Percentiles rank a stretch among this genome's conserved stretches.
Conservation (phyloP, 2,113 vertebrate species). For the Xiphophorus hellerii region DNA sequence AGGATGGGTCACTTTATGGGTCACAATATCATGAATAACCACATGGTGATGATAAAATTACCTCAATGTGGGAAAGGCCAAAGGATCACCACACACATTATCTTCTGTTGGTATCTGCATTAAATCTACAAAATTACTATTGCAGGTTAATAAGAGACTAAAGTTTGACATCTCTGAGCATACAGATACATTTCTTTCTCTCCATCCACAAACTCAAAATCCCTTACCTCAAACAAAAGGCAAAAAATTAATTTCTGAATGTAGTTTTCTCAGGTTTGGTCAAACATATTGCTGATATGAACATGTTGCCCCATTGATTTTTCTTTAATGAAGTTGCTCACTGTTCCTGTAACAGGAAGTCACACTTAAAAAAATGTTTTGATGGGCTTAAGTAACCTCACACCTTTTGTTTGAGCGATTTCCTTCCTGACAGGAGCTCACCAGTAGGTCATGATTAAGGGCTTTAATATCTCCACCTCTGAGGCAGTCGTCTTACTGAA, state of each 20-base stretch:
- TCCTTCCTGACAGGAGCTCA: conserved; percentile 24
- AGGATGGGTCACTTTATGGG: too few relatives aligned
- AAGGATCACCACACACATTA: background rate
- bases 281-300: background rate
- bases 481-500: conserved; percentile 37
- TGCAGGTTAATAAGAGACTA: background rate
- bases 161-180: background rate
- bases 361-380: background rate
- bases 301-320: background rate
- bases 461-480: conserved; percentile 30
- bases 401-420: conserved; percentile 14
- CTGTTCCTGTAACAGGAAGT: conserved; percentile 1
- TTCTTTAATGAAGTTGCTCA: conserved; percentile 9
- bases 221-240: background rate
- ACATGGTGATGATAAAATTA: background rate
- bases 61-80: background rate
- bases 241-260: conserved; percentile 26
- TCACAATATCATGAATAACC: background rate
- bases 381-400: background rate
- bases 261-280: background rate
- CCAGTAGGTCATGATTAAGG: conserved; percentile 23
- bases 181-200: background rate
- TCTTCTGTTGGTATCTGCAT: background rate
- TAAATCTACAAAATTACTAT: background rate
- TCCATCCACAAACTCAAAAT: background rate